Conservation (phyloP, 2,797 vertebrate species). For the Staurois parvus region DNA sequence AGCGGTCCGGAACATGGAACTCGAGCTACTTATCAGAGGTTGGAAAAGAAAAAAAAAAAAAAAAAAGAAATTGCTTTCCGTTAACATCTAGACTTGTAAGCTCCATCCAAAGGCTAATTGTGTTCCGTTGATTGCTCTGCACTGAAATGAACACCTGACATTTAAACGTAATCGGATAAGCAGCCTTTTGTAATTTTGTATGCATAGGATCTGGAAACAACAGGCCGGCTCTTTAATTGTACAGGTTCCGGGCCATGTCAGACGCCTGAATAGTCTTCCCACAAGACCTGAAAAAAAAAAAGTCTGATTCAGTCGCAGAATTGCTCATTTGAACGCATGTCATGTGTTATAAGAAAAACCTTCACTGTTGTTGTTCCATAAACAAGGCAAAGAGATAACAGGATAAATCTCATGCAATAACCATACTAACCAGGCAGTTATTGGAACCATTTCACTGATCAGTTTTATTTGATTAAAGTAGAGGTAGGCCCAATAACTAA, state of each 20-base stretch:
- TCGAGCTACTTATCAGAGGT: slow-evolving; percentile 43
- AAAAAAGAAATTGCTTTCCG: slow-evolving; percentile 44
- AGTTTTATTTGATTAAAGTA: too few relatives aligned
- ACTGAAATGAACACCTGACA: slow-evolving; percentile 52
- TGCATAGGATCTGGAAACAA: slow-evolving; percentile 40
- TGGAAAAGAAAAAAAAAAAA: slow-evolving; percentile 29
- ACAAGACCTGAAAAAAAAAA: neutral
- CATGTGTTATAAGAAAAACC: neutral
- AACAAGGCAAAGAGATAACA: too few relatives aligned
- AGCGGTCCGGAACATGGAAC: slow-evolving; percentile 23
- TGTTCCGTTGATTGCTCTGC: slow-evolving; percentile 41
- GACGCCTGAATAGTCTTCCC: neutral
- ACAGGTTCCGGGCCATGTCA: neutral
- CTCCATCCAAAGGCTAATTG: slow-evolving; percentile 60
- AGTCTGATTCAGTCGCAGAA: neutral
- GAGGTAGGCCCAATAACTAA: too few relatives aligned
- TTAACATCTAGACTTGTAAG: slow-evolving; percentile 35
- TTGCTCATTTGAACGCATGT: neutral
- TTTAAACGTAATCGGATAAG: slow-evolving; percentile 53
- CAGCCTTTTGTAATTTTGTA: slow-evolving; percentile 25
- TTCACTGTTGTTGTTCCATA: neutral
- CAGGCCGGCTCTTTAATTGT: neutral
- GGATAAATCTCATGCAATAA: too few relatives aligned
- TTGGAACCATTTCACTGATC: too few relatives aligned
- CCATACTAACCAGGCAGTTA: too few relatives aligned